Percentiles rank a stretch among this genome's conserved stretches.
Conservation (phyloP, 2,888 invertebrate genomes). For the Ischnura elegans region DNA sequence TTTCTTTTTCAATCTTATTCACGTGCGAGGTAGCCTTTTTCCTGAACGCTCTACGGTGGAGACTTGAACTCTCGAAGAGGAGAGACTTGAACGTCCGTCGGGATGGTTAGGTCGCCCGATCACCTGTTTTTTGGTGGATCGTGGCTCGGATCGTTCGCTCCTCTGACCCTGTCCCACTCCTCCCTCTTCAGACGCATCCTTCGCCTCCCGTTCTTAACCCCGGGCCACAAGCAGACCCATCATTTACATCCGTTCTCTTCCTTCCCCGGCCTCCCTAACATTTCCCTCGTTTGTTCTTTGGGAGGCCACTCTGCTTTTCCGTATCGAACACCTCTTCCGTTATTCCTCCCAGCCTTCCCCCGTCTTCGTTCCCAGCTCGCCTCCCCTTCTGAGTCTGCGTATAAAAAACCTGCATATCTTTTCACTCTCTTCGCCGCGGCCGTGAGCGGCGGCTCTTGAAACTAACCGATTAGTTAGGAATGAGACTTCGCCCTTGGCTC, state of each 20-base stretch:
- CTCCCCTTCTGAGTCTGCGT: background rate
- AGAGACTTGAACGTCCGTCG: slow-evolving; percentile 1
- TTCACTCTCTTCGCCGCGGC: slow-evolving; percentile 29
- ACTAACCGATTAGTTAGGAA: background rate
- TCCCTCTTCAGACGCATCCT: background rate
- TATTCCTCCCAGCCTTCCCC: background rate
- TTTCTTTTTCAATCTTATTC: no score
- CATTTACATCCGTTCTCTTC: slow-evolving; percentile 33
- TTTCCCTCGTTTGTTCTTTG: background rate
- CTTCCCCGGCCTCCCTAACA: background rate
- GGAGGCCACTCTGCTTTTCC: background rate
- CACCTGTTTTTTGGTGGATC: slow-evolving; percentile 35
- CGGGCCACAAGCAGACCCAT: slow-evolving; percentile 30
- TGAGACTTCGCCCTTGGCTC: background rate
- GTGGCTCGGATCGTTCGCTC: background rate
- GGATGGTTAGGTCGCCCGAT: background rate
- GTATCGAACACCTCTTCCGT: slow-evolving; percentile 40
- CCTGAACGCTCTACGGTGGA: no score
- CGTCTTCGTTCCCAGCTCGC: background rate
- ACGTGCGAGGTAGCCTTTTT: no score
- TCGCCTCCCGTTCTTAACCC: slow-evolving; percentile 2
- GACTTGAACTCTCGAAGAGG: background rate
- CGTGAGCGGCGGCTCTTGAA: background rate
- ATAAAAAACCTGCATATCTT: background rate
- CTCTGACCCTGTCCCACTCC: slow-evolving; percentile 26